A percentile compares a stretch with the other conserved stretches of the same genome.
These are phyloP conservation scores for Acanthochromis polyacanthus DNA, from an alignment of 2,113 vertebrate species.

Conservation along the genomic window DNA sequence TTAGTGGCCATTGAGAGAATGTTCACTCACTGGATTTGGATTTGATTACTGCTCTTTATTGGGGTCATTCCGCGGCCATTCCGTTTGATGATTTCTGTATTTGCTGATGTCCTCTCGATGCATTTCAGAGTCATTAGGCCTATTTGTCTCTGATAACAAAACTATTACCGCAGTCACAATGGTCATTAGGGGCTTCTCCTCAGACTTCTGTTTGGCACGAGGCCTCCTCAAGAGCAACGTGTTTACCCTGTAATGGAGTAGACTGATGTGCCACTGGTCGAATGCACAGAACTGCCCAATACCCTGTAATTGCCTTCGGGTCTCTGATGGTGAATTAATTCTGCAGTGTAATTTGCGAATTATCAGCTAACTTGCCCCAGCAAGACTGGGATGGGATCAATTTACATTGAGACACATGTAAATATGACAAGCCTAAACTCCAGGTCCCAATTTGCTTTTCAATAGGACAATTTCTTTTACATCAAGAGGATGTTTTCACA, in stretches of 20 bases:
- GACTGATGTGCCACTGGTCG: constrained; percentile 49
- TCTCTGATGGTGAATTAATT: constrained; percentile 70
- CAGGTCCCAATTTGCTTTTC: constrained; percentile 42
- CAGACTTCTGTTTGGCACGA: constrained; percentile 55
- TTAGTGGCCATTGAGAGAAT: constrained; percentile 40
- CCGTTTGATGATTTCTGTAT: constrained; percentile 61
- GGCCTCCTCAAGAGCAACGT: constrained; percentile 37
- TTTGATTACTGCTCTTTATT: constrained; percentile 58
- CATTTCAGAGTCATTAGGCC: constrained; percentile 69
- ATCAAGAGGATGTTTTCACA: constrained; percentile 38
- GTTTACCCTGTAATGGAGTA: constrained; percentile 66
- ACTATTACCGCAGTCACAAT: constrained; percentile 65
- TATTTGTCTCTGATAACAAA: constrained; percentile 76
- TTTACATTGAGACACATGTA: constrained; percentile 54
- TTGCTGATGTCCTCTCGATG: constrained; percentile 72
- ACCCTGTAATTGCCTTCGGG: constrained; percentile 65
- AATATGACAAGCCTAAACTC: constrained; percentile 58
- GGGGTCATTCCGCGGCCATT: constrained; percentile 69
- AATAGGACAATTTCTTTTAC: constrained; percentile 23
- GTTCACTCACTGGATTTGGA: constrained; percentile 41
- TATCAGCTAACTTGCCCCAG: constrained; percentile 62
- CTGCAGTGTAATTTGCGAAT: constrained; percentile 69
- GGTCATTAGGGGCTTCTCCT: constrained; percentile 61
- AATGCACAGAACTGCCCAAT: constrained; percentile 55
- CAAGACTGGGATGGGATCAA: constrained; percentile 50